Evolutionary conservation across 2,113 vertebrate species (phyloP), one percentile per base, ranked within the genome.

Genomic region (Cavia porcellus): DNA sequence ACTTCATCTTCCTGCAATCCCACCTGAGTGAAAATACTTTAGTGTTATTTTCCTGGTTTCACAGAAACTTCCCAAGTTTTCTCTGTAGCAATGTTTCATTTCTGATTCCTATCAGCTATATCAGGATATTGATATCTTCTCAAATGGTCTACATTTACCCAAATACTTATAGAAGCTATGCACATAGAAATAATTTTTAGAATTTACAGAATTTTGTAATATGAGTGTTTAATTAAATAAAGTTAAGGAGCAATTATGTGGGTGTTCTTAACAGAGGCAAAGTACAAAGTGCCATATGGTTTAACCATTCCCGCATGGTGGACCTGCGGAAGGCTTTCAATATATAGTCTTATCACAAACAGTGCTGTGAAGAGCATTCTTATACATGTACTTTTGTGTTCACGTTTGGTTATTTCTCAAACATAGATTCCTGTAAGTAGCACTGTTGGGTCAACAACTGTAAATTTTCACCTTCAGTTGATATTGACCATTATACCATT

Each of bases 321-420:
- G 17, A 25, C 52, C 45, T 10, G 6, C 17, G 52, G 77, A 35
- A 72, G 8, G 1, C 68, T 92, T 93, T 80, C 35, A 81, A 1
- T 35, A 3, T 19, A 75, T 84, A 61, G 5, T 66, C 7, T 90
- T 35, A 64, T 72, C 9, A 77, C 45, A 90, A 83, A 61, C n/a
- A 79, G 7, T 61, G 47, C 30, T 32, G 3, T 61, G 28, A 90
- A 92, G 61, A 89, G 35, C 14, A 25, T 75, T 86, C n/a, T 95
- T 89, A 22, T 72, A 38, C 82, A 77, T 88, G 8, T 62, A 66
- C 74, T 61, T 86, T 94, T 62, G 42, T 66, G 68, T 7, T 83
- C n/a, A 14, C 68, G 15, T 84, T 90, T 92, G 59, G 45, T 83
- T 95, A 83, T 86, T 95, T 90, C 64, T 89, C 55, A 75, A 95